phyloP scores from a whole-genome alignment of 2,888 invertebrate species.

The Rotaria magnacalcarata region DNA sequence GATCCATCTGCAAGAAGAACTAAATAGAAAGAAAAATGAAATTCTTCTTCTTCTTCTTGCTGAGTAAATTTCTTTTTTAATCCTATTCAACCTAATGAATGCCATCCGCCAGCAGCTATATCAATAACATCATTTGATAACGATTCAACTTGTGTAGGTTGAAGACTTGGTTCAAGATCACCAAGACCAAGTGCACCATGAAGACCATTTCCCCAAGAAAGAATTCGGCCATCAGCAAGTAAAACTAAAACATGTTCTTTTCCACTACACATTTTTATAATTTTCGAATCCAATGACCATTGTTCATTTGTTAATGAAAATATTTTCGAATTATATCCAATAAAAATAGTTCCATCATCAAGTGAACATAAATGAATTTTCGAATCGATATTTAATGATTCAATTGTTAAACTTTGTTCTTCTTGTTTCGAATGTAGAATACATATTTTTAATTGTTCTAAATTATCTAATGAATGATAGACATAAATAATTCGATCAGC shows the following conservation, averaged over 20 bases:
- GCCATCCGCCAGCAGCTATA: slow-evolving; percentile 1
- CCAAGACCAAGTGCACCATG: slow-evolving; percentile 6
- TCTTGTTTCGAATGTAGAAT: background rate
- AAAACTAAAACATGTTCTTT: background rate
- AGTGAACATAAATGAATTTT: background rate
- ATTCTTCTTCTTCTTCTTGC: background rate
- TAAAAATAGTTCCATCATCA: background rate
- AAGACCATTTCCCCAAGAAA: background rate
- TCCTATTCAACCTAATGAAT: background rate
- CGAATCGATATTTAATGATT: background rate
- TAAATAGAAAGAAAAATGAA: background rate
- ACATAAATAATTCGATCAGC: background rate
- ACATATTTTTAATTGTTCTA: background rate
- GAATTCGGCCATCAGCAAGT: background rate
- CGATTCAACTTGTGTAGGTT: background rate
- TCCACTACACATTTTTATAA: background rate
- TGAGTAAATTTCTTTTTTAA: background rate
- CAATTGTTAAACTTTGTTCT: background rate
- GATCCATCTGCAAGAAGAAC: background rate
- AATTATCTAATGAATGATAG: background rate
- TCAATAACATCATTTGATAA: background rate
- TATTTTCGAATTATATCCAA: background rate
- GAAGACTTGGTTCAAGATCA: background rate
- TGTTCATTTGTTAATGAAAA: background rate
- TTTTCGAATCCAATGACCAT: background rate